Percentiles rank a stretch among this genome's conserved stretches.
Evolutionary conservation across 2,888 invertebrate genomes (phyloP).

Genomic region (Polia nebulosa): DNA sequence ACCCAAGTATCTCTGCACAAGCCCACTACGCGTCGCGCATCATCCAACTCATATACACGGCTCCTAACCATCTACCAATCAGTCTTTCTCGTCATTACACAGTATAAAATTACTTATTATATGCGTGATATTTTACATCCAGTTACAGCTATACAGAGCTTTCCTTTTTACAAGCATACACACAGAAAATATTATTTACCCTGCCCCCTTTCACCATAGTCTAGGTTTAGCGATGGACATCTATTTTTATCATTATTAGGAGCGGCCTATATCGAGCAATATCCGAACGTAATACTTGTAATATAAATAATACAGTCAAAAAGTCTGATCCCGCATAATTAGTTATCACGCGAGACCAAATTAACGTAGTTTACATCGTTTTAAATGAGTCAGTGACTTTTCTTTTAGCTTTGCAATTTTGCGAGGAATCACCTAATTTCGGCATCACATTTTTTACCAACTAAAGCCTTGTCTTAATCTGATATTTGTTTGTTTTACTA

Average conservation of each 20-base stretch:
- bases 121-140: constrained; percentile 46
- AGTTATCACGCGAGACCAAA: background rate
- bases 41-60: constrained; percentile 42
- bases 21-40: constrained; percentile 24
- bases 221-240: constrained; percentile 1
- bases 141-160: constrained; percentile 60
- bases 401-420: background rate
- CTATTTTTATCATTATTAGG: constrained; percentile 4
- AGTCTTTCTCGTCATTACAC: constrained; percentile 61
- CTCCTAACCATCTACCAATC: constrained; percentile 58
- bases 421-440: background rate
- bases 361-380: background rate
- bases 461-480: background rate
- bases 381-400: constrained; percentile 2
- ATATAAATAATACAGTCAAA: background rate
- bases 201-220: constrained; percentile 8
- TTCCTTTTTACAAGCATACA: constrained; percentile 50
- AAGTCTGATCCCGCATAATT: background rate
- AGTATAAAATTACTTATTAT: constrained; percentile 38
- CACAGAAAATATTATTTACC: constrained; percentile 17
- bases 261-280: constrained; percentile 11
- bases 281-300: constrained; percentile 22
- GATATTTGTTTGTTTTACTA: no score
- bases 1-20: constrained; percentile 22
- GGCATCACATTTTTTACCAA: background rate